Evolutionary conservation across 2,888 invertebrate species (phyloP), one percentile per base, ranked within the genome.

Genomic region (Calameuta idolon): DNA sequence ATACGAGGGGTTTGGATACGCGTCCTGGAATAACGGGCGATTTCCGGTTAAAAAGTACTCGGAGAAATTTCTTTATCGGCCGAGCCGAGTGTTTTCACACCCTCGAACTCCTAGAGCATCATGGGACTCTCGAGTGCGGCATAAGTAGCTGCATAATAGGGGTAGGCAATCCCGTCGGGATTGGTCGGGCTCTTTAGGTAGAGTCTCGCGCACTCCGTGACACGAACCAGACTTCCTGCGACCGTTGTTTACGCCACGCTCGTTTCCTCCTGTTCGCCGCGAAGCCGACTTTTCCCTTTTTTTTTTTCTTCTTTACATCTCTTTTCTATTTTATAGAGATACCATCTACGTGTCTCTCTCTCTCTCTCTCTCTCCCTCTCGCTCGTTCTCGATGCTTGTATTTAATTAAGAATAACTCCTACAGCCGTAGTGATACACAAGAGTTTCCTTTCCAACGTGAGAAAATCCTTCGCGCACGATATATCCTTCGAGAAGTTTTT

Each of bases 181-280:
- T 55, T 55, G 55, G 55, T 55, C 9, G 55, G 55, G 55, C 23
- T 55, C 3, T 23, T 23, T 55, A 33, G 71, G 71, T 71, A 33
- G 31, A 33, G 31, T 34, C 71, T 31, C 71, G 71, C 71, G 71
- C 71, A 34, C 12, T 71, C 30, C 30, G 83, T 84, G 87, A 86
- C 87, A 86, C 83, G 86, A 84, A 82, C 79, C 83, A 81, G 83
- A 86, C 87, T 87, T 87, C 87, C 87, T 85, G 85, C 81, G 81
- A 73, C 30, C 55, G 55, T 71, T 12, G 68, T 73, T 77, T 77
- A 73, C 69, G 68, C 34, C 69, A 55, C 34, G 15, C 40, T 76
- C 55, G 78, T 78, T 78, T 76, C 73, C 73, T 30, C 69, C 84
- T 81, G 80, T 79, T 78, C 78, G 85, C 84, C 85, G 79, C 81